Evolutionary conservation across 2,888 invertebrate species (phyloP), one percentile per base, ranked within the genome.

Genomic region (Nephrotoma guestfalica): DNA sequence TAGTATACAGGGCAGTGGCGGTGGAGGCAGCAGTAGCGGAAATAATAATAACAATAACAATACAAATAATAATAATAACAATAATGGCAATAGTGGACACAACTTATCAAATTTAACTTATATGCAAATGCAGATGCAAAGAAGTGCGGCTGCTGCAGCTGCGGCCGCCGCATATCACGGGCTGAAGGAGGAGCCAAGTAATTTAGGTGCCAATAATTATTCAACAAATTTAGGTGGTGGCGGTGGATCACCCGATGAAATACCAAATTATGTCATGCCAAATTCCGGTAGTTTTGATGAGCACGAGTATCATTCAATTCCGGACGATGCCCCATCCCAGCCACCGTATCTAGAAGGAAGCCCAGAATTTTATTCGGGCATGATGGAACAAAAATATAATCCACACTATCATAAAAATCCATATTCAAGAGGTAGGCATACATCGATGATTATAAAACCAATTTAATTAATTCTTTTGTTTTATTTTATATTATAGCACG

Each of bases 11-110:
- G 90, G 90, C 43, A 88, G 87, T 13, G 87, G 88, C 7, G 87
- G 87, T 0, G 87, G 87, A 15, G 88, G 87, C 13, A 92, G 92
- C 92, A 90, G 90, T 89, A 92, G 92, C 88, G 92, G 93, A 92
- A 42, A 41, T 41, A 84, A 47, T 84, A 86, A 88, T 45, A 84
- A 86, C 47, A 86, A 86, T 30, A 86, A 86, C 85, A 86, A 86
- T 84, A 86, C 86, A 83, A 86, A 57, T 85, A 86, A 83, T 86
- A 86, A 85, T 86, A 84, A 57, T 51, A 43, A 41, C n/a, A 85
- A 51, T 85, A 86, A 86, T 86, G 90, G 90, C 87, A 90, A 90
- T 51, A 88, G 87, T 13, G 85, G 86, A 47, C 87, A 87, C 41
- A 86, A 86, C 87, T 85, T 87, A 83, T 43, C 87, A 86, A 90